Evolutionary conservation across 1,140 invertebrate genomes (phyloP), one percentile per base, ranked within the genome.

Genomic region (Anadara kagoshimensis): DNA sequence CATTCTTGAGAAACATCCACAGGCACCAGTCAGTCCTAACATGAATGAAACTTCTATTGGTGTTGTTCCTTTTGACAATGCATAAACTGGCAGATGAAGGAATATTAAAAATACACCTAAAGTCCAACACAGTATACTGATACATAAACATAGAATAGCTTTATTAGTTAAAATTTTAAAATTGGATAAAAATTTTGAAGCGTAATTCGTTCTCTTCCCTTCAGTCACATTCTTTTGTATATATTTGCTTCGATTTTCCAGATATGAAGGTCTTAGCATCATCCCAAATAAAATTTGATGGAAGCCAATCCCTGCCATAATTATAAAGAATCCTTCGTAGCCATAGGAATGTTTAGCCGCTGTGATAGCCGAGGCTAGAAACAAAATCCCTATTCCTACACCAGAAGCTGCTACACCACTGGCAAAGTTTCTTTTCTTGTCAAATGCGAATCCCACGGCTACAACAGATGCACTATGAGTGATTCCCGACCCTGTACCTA

Each of bases 371-470:
- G 67, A 57, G 3, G 57, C 43, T 11, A 69, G 22, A 29, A 49
- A 41, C n/a, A 69, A 61, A 0, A 45, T 47, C 10, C 58, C 67
- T 47, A 58, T 59, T 29, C 67, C 67, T 11, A 47, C 22, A 14
- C 57, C 57, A 1, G 44, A 61, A n/a, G 56, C 57, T 18, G 67
- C 57, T 8, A 69, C 44, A 20, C 67, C 67, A 22, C 44, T 61
- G 1, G 67, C 67, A 1, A 69, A 47, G 29, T 61, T 69, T 22
- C 58, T 69, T 41, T 61, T 69, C 45, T 53, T 41, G 22, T 69
- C 45, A 41, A 69, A 69, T 45, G 59, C 61, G 29, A 61, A 61
- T 16, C 67, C 57, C 8, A 69, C 47, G n/a, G 51, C 67, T 47
- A 69, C 67, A 53, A 69, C 14, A 36, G 56, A 45, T n/a, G 57